Conservation (phyloP, 2,113 vertebrate species). For the Sarotherodon lohbergeri region DNA sequence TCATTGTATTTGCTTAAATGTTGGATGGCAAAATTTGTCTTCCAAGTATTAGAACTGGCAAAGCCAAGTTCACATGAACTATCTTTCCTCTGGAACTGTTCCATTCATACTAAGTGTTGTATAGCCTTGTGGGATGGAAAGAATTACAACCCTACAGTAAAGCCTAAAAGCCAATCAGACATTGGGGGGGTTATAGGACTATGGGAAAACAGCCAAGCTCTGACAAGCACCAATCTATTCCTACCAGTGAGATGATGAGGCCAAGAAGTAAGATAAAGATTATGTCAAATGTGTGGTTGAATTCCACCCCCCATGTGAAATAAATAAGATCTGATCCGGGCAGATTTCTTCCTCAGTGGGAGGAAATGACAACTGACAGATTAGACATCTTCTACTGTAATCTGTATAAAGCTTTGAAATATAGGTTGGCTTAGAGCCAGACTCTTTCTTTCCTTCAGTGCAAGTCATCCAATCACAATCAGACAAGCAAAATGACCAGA, state of each 20-base stretch:
- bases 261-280: conserved; percentile 61
- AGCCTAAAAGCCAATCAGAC: conserved; percentile 63
- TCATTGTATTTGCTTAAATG: neutral
- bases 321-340: conserved; percentile 32
- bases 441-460: neutral
- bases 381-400: conserved; percentile 61
- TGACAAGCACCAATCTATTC: conserved; percentile 37
- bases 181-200: conserved; percentile 25
- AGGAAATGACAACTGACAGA: conserved; percentile 69
- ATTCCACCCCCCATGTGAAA: neutral
- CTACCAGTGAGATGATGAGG: conserved; percentile 58
- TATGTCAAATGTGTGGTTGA: conserved; percentile 52
- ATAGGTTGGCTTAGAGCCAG: conserved; percentile 44
- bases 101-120: conserved; percentile 49
- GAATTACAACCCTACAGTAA: conserved; percentile 53
- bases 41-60: neutral
- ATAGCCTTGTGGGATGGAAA: conserved; percentile 59
- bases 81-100: conserved; percentile 32
- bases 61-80: conserved; percentile 45
- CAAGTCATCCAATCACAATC: neutral
- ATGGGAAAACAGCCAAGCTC: conserved; percentile 37
- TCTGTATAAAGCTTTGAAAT: conserved; percentile 60
- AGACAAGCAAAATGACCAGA: neutral
- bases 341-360: conserved; percentile 53
- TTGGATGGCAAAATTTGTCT: neutral